phyloP scores from a whole-genome alignment of 92 coral and sea anemone species.

The Epizoanthus stellaris region DNA sequence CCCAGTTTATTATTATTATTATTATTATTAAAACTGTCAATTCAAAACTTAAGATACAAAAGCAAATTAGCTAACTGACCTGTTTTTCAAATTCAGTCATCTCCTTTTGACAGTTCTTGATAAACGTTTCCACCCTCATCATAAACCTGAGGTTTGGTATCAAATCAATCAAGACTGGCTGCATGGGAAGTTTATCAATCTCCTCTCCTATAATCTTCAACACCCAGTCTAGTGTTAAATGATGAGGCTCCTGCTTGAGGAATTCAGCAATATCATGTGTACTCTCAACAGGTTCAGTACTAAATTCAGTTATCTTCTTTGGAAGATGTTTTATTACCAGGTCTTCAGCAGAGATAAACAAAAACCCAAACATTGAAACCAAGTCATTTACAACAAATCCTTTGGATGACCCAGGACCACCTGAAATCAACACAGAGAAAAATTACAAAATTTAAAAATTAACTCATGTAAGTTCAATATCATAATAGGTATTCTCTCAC shows the following conservation, averaged over 20 bases:
- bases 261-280: slow-evolving; percentile 73
- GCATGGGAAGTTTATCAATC: slow-evolving; percentile 62
- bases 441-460: too few species aligned
- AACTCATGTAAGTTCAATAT: too few species aligned
- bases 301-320: slow-evolving; percentile 45
- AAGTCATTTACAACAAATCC: slow-evolving; percentile 84
- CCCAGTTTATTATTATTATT: too few species aligned
- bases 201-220: slow-evolving; percentile 71
- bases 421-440: slow-evolving; percentile 34
- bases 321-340: slow-evolving; percentile 77
- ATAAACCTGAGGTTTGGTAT: slow-evolving; percentile 82
- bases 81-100: slow-evolving; percentile 80
- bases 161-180: slow-evolving; percentile 79
- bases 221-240: slow-evolving; percentile 78
- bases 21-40: too few species aligned
- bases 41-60: not conserved
- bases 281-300: slow-evolving; percentile 57
- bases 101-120: slow-evolving; percentile 82
- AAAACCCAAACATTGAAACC: slow-evolving; percentile 80
- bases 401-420: slow-evolving; percentile 91
- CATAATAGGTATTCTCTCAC: too few species aligned
- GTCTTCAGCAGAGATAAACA: slow-evolving; percentile 87
- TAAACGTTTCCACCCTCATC: slow-evolving; percentile 78
- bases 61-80: slow-evolving; percentile 42
- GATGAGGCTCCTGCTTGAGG: slow-evolving; percentile 58